Evolutionary conservation across 2,113 vertebrate species (phyloP).

Genomic region (Oryctolagus cuniculus): DNA sequence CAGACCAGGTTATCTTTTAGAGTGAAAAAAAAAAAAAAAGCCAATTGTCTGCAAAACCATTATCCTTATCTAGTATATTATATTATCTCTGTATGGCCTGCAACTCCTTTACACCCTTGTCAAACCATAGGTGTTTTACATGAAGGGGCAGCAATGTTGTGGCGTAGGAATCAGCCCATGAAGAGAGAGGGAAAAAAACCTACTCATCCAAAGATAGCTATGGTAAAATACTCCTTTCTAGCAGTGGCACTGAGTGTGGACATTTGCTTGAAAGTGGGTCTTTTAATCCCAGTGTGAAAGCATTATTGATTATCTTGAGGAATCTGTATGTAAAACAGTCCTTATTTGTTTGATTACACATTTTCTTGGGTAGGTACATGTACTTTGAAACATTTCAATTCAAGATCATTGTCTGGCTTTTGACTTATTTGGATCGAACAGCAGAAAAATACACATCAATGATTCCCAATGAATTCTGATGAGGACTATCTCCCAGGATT

Average conservation of each 20-base stretch:
- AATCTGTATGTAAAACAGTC: background rate
- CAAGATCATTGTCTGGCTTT: conserved; percentile 56
- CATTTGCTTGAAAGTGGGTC: background rate
- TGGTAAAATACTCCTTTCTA: background rate
- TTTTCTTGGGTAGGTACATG: conserved; percentile 5
- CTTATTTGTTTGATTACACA: conserved; percentile 26
- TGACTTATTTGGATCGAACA: conserved; percentile 48
- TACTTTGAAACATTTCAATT: conserved; percentile 31
- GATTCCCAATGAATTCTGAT: conserved; percentile 67
- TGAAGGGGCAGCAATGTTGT: background rate
- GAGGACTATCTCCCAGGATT: conserved; percentile 31
- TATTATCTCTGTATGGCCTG: background rate
- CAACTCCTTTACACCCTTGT: background rate
- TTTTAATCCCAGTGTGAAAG: background rate
- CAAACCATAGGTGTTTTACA: background rate
- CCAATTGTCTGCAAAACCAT: background rate
- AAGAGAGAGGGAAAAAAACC: background rate
- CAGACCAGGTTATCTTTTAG: background rate
- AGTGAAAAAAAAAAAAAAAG: conserved; percentile 28
- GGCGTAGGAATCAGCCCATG: background rate
- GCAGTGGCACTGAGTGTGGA: background rate
- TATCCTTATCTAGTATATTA: background rate
- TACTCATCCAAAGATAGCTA: background rate
- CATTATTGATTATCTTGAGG: background rate
- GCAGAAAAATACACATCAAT: conserved; percentile 56